A percentile compares a stretch with the other conserved stretches of the same genome.
Evolutionary conservation across 2,888 invertebrate species (phyloP).

Genomic region (Altica lythri): DNA sequence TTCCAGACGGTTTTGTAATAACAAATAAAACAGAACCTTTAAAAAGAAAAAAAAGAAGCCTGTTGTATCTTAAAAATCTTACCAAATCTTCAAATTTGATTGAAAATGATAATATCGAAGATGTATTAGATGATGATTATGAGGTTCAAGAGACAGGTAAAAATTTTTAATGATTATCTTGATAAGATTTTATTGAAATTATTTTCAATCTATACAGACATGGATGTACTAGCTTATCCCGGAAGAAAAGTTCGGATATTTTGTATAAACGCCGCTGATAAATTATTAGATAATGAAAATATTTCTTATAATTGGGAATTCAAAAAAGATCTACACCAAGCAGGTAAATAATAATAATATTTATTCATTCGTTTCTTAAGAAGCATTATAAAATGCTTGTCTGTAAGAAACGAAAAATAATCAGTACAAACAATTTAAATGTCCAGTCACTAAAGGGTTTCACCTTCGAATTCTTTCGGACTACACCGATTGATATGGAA

Average conservation of each 20-base stretch:
- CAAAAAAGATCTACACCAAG: conserved; percentile 31
- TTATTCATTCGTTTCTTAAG: too few relatives aligned
- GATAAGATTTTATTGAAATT: neutral
- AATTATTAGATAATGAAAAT: conserved; percentile 27
- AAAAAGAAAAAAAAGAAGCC: conserved; percentile 43
- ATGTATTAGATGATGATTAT: conserved; percentile 41
- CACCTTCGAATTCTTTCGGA: too few relatives aligned
- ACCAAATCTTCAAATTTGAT: conserved; percentile 30
- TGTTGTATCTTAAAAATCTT: conserved; percentile 40
- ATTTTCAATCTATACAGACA: conserved; percentile 23
- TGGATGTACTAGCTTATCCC: conserved; percentile 38
- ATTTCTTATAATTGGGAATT: conserved; percentile 39
- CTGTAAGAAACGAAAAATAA: too few relatives aligned
- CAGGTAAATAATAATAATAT: conserved; percentile 33
- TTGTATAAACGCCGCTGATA: conserved; percentile 36
- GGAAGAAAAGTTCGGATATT: conserved; percentile 38
- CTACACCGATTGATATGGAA: too few relatives aligned
- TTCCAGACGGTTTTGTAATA: conserved; percentile 39
- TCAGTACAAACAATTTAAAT: too few relatives aligned
- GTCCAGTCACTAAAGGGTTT: too few relatives aligned
- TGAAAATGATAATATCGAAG: conserved; percentile 39
- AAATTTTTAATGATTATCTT: neutral
- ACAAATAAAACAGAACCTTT: conserved; percentile 38
- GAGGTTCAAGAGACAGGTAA: conserved; percentile 31
- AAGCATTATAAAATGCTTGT: too few relatives aligned